Evolutionary conservation across 2,797 vertebrate species (phyloP).

Genomic region (Periophthalmus magnuspinnatus): DNA sequence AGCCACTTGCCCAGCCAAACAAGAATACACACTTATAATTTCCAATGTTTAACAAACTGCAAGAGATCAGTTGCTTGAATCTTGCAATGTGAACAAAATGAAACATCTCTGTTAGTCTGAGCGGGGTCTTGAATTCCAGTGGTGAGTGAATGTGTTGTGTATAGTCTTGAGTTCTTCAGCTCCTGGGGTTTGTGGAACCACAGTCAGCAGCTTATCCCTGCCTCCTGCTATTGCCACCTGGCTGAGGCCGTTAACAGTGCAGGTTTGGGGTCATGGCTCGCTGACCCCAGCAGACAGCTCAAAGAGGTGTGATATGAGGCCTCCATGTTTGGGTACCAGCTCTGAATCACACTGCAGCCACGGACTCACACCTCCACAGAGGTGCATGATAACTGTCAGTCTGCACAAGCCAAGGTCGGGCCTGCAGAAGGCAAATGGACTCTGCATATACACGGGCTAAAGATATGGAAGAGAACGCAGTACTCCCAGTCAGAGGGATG

Average conservation of each 20-base stretch:
- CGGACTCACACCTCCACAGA: conserved; percentile 69
- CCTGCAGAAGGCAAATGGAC: conserved; percentile 40
- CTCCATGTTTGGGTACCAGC: conserved; percentile 60
- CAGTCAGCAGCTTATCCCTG: conserved; percentile 41
- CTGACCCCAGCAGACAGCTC: conserved; percentile 64
- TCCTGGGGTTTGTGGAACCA: conserved; percentile 51
- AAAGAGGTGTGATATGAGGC: conserved; percentile 76
- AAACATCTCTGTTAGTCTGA: not conserved
- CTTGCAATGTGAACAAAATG: not conserved
- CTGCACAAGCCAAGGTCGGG: conserved; percentile 72
- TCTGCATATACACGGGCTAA: conserved; percentile 27
- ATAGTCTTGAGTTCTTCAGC: conserved; percentile 52
- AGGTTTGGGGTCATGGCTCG: conserved; percentile 70
- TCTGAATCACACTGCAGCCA: conserved; percentile 57
- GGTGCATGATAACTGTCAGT: conserved; percentile 61
- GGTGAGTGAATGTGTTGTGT: conserved; percentile 47
- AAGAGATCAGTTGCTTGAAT: not conserved
- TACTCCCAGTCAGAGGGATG: not conserved
- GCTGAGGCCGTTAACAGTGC: conserved; percentile 74
- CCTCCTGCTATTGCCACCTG: conserved; percentile 66
- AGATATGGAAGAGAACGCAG: conserved; percentile 7
- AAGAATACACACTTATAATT: no score
- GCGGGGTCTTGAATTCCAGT: conserved; percentile 24
- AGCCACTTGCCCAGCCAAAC: no score
- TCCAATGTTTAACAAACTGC: no score